These are phyloP conservation scores for Mythimna albipuncta DNA, from an alignment of 2,888 invertebrate species.

Conservation along the genomic window DNA sequence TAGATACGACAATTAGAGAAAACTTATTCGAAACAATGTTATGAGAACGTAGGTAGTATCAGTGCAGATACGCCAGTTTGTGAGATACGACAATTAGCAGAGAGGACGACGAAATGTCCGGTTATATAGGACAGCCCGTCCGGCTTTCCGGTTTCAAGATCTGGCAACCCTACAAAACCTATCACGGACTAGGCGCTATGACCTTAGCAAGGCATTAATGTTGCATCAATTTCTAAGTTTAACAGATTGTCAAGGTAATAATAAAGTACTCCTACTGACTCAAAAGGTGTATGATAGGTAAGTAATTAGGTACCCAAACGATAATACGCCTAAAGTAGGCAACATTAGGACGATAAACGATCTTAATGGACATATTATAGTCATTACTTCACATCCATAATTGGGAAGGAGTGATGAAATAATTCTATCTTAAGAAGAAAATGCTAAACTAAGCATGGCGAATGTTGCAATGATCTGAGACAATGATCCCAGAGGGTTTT, in stretches of 20 bases:
- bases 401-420: background rate
- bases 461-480: slow-evolving; percentile 32
- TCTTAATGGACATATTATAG: background rate
- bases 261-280: background rate
- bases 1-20: too few relatives aligned
- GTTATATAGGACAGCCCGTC: too few relatives aligned
- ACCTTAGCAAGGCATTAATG: background rate
- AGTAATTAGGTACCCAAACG: background rate
- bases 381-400: background rate
- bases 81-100: too few relatives aligned
- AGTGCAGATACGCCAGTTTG: too few relatives aligned
- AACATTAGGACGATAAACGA: background rate
- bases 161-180: background rate
- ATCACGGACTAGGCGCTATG: background rate
- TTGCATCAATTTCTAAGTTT: background rate
- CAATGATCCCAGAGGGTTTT: slow-evolving; percentile 1
- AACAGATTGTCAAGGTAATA: background rate
- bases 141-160: too few relatives aligned
- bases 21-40: too few relatives aligned
- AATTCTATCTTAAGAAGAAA: background rate
- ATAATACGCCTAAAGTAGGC: background rate
- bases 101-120: too few relatives aligned
- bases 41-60: too few relatives aligned
- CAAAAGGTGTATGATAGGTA: background rate
- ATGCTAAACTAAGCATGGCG: slow-evolving; percentile 2